These are phyloP conservation scores for Morinoia aosen DNA, from an alignment of 2,888 invertebrate species.

Conservation along the genomic window DNA sequence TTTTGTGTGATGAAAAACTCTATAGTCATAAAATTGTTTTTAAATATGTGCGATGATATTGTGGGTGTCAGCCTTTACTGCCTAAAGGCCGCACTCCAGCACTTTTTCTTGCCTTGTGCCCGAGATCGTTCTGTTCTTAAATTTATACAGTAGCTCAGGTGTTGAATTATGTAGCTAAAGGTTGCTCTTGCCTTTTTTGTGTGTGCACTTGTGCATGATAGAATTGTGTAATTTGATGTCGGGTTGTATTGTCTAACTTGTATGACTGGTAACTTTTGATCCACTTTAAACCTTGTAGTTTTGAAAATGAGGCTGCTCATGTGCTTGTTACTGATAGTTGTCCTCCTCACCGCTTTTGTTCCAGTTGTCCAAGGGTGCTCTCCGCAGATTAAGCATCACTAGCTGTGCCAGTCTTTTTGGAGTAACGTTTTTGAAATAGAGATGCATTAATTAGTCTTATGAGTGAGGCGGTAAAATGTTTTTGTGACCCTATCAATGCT, in stretches of 20 bases:
- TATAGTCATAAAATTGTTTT: background rate
- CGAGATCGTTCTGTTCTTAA: background rate
- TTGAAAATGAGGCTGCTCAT: background rate
- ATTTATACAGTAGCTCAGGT: background rate
- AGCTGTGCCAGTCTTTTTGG: background rate
- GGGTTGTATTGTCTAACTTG: background rate
- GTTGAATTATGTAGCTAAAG: background rate
- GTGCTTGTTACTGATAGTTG: background rate
- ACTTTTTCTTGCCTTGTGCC: background rate
- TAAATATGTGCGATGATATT: background rate
- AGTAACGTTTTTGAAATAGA: background rate
- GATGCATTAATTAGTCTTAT: background rate
- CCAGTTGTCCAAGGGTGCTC: background rate
- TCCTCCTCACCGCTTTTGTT: background rate
- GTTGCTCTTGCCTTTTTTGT: background rate
- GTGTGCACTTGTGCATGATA: background rate
- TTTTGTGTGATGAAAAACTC: background rate
- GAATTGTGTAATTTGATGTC: background rate
- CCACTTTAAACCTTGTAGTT: background rate
- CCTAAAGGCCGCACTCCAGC: background rate
- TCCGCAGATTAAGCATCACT: background rate
- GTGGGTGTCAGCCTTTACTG: background rate
- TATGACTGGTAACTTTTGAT: background rate
- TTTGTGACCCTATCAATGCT: background rate
- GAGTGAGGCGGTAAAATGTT: background rate